Evolutionary conservation across 1,140 invertebrate species (phyloP).

Genomic region (Cheumatopsyche charites): DNA sequence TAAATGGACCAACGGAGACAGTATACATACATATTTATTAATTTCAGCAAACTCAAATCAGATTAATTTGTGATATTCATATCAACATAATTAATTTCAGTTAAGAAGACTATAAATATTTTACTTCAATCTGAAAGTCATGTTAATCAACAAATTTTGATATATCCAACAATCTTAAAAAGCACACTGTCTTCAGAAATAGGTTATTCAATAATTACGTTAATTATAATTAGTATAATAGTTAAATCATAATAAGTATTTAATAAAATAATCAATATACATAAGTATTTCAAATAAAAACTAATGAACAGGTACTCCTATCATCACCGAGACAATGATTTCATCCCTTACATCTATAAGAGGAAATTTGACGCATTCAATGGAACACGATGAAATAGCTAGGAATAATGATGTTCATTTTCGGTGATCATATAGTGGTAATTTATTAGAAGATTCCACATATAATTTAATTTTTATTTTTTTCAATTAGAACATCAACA

Average conservation of each 20-base stretch:
- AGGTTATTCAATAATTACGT: conserved; percentile 26
- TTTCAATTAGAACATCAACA: conserved; percentile 41
- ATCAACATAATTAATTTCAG: conserved; percentile 31
- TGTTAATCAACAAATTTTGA: conserved; percentile 45
- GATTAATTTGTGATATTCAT: background rate
- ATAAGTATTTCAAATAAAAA: background rate
- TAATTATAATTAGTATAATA: background rate
- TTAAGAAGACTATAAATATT: conserved; percentile 38
- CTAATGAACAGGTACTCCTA: conserved; percentile 34
- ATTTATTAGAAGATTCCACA: background rate
- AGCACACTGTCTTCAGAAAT: conserved; percentile 43
- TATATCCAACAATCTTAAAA: conserved; percentile 41
- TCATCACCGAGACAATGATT: conserved; percentile 43
- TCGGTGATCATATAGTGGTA: conserved; percentile 32
- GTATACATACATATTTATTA: conserved; percentile 23
- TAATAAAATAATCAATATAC: background rate
- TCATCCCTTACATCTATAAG: conserved; percentile 44
- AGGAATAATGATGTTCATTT: conserved; percentile 45
- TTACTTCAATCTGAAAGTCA: conserved; percentile 45
- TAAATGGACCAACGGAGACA: conserved; percentile 44
- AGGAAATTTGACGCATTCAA: conserved; percentile 41
- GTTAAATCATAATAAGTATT: background rate
- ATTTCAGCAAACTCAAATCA: background rate
- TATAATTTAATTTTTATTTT: conserved; percentile 1
- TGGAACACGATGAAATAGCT: conserved; percentile 37